Evolutionary conservation across 2,113 vertebrate genomes (phyloP).

Genomic region (Hemiscyllium ocellatum): DNA sequence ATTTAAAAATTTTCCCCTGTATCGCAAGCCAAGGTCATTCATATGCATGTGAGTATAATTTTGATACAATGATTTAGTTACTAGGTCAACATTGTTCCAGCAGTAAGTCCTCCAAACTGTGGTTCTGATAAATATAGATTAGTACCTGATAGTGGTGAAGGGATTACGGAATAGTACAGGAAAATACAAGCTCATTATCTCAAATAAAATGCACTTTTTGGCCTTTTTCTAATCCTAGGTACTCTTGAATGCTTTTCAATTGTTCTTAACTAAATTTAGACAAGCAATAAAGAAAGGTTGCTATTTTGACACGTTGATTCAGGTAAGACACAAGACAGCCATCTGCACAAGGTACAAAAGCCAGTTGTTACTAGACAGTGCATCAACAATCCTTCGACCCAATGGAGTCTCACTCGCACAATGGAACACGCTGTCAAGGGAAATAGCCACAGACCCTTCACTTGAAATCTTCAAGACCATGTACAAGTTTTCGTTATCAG

Average conservation of each 20-base stretch:
- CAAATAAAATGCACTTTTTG: no score
- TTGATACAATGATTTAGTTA: not conserved
- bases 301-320: not conserved
- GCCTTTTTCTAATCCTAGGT: not conserved
- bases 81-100: not conserved
- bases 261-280: not conserved
- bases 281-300: not conserved
- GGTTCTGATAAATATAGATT: not conserved
- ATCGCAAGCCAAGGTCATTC: not conserved
- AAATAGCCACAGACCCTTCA: no score
- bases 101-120: not conserved
- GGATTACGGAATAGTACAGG: not conserved
- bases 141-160: not conserved
- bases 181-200: not conserved
- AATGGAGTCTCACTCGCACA: no score
- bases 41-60: not conserved
- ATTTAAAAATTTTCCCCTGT: not conserved
- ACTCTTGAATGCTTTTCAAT: not conserved
- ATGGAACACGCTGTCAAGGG: no score
- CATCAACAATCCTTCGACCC: no score
- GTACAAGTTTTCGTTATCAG: no score
- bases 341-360: no score
- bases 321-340: not conserved
- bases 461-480: no score
- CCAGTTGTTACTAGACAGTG: no score